Conservation (phyloP, 1,140 invertebrate genomes). For the Anoplolepis gracilipes region DNA sequence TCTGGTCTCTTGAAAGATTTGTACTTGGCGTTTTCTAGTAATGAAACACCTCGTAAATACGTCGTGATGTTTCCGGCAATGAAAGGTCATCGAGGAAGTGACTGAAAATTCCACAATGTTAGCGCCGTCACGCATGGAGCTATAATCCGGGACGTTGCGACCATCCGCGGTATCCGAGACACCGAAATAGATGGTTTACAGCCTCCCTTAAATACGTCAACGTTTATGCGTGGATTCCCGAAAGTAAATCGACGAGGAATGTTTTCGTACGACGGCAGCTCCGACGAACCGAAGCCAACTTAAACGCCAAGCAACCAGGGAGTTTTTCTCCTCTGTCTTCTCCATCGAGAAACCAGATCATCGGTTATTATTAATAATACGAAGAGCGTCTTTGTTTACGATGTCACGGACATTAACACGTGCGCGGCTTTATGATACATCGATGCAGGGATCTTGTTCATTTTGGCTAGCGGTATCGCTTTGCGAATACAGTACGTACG, state of each 20-base stretch:
- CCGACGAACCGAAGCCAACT: constrained; percentile 79
- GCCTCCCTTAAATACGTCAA: constrained; percentile 85
- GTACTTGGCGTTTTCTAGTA: constrained; percentile 1
- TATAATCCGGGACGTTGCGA: constrained; percentile 67
- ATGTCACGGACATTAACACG: constrained; percentile 70
- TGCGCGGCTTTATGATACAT: constrained; percentile 49
- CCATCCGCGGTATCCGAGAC: constrained; percentile 67
- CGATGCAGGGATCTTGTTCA: constrained; percentile 26
- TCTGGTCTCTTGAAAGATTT: not conserved
- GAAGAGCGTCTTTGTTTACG: constrained; percentile 72
- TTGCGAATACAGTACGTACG: not conserved
- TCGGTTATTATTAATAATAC: constrained; percentile 81
- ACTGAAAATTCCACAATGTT: constrained; percentile 44
- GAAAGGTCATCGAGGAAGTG: constrained; percentile 66
- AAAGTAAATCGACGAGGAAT: constrained; percentile 85
- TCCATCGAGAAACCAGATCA: constrained; percentile 53
- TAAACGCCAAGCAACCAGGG: constrained; percentile 72
- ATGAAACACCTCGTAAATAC: constrained; percentile 37
- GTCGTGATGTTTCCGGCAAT: constrained; percentile 48
- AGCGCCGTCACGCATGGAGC: constrained; percentile 29
- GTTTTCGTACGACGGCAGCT: constrained; percentile 81
- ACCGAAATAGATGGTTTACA: constrained; percentile 85
- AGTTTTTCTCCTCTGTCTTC: not conserved
- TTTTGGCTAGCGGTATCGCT: constrained; percentile 18
- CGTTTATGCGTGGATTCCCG: constrained; percentile 83